phyloP scores from a whole-genome alignment of 1,140 invertebrate species.

The Chironomus tepperi region DNA sequence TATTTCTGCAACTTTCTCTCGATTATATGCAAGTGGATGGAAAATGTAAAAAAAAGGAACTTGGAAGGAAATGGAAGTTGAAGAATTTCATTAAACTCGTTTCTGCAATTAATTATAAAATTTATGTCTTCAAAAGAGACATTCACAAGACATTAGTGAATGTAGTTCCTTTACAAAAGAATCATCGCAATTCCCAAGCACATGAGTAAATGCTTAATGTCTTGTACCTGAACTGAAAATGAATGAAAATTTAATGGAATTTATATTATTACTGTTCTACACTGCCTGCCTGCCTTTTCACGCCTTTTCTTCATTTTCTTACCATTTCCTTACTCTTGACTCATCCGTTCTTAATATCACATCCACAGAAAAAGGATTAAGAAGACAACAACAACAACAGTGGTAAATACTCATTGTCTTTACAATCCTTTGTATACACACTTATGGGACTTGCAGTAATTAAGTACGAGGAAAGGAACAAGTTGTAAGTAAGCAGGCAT shows the following conservation, averaged over 20 bases:
- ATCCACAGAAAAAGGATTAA: neutral
- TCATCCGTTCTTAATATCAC: too few relatives aligned
- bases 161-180: neutral
- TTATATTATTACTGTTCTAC: neutral
- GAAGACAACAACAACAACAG: neutral
- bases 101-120: constrained; percentile 9
- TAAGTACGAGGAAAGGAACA: too few relatives aligned
- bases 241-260: neutral
- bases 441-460: too few relatives aligned
- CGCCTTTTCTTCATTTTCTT: neutral
- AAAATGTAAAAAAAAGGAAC: too few relatives aligned
- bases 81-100: neutral
- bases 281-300: neutral
- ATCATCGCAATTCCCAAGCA: constrained; percentile 7
- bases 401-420: too few relatives aligned
- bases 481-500: too few relatives aligned
- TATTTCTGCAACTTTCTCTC: neutral
- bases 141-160: neutral
- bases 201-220: neutral
- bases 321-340: too few relatives aligned
- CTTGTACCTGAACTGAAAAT: constrained; percentile 1
- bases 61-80: too few relatives aligned
- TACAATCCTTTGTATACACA: too few relatives aligned
- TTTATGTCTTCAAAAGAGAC: neutral
- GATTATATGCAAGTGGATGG: too few relatives aligned